Percentiles rank a stretch among this genome's conserved stretches.
phyloP scores from a whole-genome alignment of 2,797 vertebrate genomes.

The Lophius americanus region DNA sequence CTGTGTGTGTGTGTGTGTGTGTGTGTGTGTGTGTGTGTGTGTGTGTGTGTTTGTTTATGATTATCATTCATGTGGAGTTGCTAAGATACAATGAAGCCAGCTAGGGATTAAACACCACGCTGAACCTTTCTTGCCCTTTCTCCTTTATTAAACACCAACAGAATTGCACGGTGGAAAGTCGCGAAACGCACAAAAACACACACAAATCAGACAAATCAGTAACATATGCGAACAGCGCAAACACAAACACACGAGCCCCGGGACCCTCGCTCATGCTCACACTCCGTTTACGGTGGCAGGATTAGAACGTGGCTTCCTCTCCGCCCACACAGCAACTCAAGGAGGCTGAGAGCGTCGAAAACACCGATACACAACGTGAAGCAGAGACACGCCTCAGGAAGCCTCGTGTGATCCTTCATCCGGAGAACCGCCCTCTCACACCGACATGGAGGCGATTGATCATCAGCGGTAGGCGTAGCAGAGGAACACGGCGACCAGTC shows the following conservation, averaged over 20 bases:
- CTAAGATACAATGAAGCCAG: constrained; percentile 76
- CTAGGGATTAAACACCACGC: constrained; percentile 69
- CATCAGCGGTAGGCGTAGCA: background rate
- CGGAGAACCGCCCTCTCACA: background rate
- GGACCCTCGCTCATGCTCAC: constrained; percentile 52
- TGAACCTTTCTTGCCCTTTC: constrained; percentile 78
- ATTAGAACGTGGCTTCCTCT: constrained; percentile 45
- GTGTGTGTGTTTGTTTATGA: constrained; percentile 61
- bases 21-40: constrained; percentile 34
- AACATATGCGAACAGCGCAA: constrained; percentile 41
- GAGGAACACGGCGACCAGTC: no score
- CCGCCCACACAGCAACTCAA: constrained; percentile 42
- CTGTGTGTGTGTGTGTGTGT: constrained; percentile 30
- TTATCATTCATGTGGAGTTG: constrained; percentile 80
- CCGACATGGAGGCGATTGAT: background rate
- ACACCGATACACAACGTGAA: constrained; percentile 2
- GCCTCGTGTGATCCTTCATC: constrained; percentile 7
- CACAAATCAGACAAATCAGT: constrained; percentile 50
- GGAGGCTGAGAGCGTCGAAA: constrained; percentile 14
- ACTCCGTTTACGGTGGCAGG: constrained; percentile 36
- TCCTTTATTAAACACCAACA: constrained; percentile 75
- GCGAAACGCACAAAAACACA: constrained; percentile 53
- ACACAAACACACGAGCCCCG: constrained; percentile 44
- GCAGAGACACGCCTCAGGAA: background rate
- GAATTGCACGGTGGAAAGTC: constrained; percentile 48